These are phyloP conservation scores for Paratilapia polleni DNA, from an alignment of 2,113 vertebrate genomes.

Conservation along the genomic window DNA sequence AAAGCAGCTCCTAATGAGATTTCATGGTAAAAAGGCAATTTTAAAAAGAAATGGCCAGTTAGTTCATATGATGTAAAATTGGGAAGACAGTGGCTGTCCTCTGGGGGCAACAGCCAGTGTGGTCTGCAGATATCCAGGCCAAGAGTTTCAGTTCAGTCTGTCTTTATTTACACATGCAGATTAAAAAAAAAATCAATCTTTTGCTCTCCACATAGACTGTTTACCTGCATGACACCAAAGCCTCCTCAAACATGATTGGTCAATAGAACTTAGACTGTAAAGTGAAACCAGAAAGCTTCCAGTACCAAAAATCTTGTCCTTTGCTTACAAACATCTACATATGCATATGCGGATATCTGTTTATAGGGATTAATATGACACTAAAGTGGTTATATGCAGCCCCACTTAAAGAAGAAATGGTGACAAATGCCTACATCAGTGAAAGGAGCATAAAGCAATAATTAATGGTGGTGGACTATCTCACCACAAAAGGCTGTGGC, in stretches of 20 bases:
- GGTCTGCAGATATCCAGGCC: too few species aligned
- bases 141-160: not conserved
- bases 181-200: not conserved
- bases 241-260: too few species aligned
- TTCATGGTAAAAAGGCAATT: not conserved
- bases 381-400: not conserved
- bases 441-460: not conserved
- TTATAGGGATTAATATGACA: not conserved
- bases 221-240: not conserved
- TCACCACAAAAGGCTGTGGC: too few species aligned
- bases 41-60: not conserved
- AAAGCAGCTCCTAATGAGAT: slow-evolving; percentile 1
- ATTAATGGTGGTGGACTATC: not conserved
- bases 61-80: too few species aligned
- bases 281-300: too few species aligned
- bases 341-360: too few species aligned
- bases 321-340: too few species aligned
- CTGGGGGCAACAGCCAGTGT: too few species aligned
- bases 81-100: not conserved
- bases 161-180: not conserved
- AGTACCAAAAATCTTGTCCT: too few species aligned
- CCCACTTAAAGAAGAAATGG: not conserved
- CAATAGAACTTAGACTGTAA: too few species aligned
- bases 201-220: not conserved
- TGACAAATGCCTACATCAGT: not conserved